Conservation (phyloP, 2,113 vertebrate species). For the Origma solitaria region DNA sequence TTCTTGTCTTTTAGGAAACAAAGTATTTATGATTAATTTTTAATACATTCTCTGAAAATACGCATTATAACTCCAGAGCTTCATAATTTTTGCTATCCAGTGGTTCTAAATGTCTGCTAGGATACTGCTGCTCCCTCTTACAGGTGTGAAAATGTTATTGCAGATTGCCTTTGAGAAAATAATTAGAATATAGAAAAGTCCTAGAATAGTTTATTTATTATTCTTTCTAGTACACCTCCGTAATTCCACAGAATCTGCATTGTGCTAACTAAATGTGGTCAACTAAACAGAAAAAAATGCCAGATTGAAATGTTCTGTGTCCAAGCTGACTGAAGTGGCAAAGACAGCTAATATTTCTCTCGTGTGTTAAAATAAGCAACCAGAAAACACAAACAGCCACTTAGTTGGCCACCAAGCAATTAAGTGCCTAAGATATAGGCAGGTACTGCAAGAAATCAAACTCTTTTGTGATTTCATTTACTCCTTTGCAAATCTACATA, state of each 20-base stretch:
- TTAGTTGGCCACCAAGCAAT: not conserved
- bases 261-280: not conserved
- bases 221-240: not conserved
- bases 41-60: not conserved
- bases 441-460: not conserved
- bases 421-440: not conserved
- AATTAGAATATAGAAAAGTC: not conserved
- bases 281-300: not conserved
- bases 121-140: not conserved
- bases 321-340: not conserved
- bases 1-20: not conserved
- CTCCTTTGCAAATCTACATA: not conserved
- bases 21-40: not conserved
- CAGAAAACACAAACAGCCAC: not conserved
- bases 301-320: not conserved
- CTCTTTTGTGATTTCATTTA: not conserved
- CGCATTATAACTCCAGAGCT: not conserved
- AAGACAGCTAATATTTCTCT: not conserved
- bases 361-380: not conserved
- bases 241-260: not conserved
- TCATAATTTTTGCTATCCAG: not conserved
- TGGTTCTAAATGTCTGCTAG: not conserved
- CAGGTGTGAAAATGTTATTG: not conserved
- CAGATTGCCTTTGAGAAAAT: not conserved
- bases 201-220: not conserved